Conservation (phyloP, 2,888 invertebrate species). For the Rosalia funebris region DNA sequence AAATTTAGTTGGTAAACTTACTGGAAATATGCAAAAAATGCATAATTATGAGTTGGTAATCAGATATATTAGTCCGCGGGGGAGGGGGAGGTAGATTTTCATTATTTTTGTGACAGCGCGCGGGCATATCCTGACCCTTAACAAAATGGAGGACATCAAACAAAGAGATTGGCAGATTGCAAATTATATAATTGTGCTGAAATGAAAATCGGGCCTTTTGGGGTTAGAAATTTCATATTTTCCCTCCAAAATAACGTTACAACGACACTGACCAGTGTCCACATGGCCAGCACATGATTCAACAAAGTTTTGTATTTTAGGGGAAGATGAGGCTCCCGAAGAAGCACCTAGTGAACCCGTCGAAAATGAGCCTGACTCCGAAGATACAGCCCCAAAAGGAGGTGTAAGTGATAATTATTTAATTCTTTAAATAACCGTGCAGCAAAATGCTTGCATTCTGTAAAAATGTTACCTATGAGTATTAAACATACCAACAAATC, state of each 20-base stretch:
- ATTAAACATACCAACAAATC: no score
- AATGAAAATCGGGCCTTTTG: constrained; percentile 44
- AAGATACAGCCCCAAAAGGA: constrained; percentile 74
- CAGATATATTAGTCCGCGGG: constrained; percentile 55
- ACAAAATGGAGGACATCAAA: constrained; percentile 83
- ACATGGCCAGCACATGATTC: constrained; percentile 51
- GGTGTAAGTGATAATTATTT: constrained; percentile 57
- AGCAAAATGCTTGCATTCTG: not conserved
- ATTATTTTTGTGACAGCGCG: constrained; percentile 68
- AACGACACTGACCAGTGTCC: constrained; percentile 59
- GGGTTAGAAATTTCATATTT: constrained; percentile 61
- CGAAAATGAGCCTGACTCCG: constrained; percentile 81
- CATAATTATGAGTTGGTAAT: constrained; percentile 58
- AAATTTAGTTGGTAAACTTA: not conserved
- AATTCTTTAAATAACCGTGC: no score
- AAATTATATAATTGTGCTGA: constrained; percentile 58
- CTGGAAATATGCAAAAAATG: constrained; percentile 40
- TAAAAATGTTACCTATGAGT: no score
- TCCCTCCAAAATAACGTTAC: constrained; percentile 56
- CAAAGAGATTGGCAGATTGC: constrained; percentile 77
- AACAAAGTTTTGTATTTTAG: constrained; percentile 54
- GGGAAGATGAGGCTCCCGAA: constrained; percentile 77
- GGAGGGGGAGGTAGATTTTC: constrained; percentile 62
- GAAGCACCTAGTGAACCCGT: constrained; percentile 72
- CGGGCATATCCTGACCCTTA: constrained; percentile 79